phyloP scores from a whole-genome alignment of 1,140 invertebrate species.

The Ceratina calcarata region DNA sequence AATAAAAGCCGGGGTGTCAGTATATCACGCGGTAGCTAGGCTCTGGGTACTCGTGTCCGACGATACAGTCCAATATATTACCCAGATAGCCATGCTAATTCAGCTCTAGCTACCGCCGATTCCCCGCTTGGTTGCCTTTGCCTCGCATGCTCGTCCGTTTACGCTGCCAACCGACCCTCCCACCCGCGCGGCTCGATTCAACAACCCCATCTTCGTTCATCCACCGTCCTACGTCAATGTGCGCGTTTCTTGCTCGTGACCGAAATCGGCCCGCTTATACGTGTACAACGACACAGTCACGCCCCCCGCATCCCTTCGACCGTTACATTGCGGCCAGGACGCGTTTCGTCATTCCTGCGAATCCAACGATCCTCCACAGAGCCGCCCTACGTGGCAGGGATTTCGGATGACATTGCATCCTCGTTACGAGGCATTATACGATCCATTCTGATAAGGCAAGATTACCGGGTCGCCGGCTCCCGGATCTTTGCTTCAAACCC shows the following conservation, averaged over 20 bases:
- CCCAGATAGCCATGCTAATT: slow-evolving; percentile 75
- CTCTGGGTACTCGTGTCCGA: slow-evolving; percentile 65
- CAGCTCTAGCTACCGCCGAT: slow-evolving; percentile 62
- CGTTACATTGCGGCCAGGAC: slow-evolving; percentile 32
- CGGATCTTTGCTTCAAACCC: slow-evolving; percentile 47
- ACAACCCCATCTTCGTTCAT: neutral
- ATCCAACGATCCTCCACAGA: slow-evolving; percentile 61
- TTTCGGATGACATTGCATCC: slow-evolving; percentile 66
- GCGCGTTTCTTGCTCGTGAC: slow-evolving; percentile 12
- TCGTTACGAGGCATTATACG: slow-evolving; percentile 65
- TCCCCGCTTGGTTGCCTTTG: slow-evolving; percentile 56
- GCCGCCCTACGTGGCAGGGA: slow-evolving; percentile 58
- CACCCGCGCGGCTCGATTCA: neutral
- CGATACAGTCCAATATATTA: slow-evolving; percentile 76
- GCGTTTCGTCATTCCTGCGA: slow-evolving; percentile 60
- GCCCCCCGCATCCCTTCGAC: too few species aligned
- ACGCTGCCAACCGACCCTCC: neutral
- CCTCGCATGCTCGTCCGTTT: slow-evolving; percentile 47
- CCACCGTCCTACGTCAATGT: neutral
- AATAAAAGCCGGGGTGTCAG: slow-evolving; percentile 66
- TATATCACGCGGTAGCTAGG: slow-evolving; percentile 60
- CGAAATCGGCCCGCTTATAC: slow-evolving; percentile 3
- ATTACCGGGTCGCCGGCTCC: slow-evolving; percentile 31
- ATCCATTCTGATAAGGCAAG: slow-evolving; percentile 60
- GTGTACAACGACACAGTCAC: neutral